Conservation (phyloP, 2,888 invertebrate genomes). For the Tubulanus polymorphus region DNA sequence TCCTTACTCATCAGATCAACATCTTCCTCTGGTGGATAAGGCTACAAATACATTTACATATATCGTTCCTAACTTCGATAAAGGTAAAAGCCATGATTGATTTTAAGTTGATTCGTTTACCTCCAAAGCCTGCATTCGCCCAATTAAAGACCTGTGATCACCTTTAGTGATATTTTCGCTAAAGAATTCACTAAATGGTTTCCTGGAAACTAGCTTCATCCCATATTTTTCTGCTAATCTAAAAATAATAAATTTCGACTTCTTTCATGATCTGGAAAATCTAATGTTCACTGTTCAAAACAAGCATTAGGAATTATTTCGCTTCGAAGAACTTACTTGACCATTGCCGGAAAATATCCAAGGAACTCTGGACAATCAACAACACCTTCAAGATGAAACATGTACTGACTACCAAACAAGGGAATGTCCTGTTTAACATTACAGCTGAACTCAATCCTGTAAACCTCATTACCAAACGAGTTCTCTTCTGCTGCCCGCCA, state of each 20-base stretch:
- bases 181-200: slow-evolving; percentile 74
- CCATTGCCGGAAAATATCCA: slow-evolving; percentile 83
- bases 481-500: slow-evolving; percentile 29
- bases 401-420: slow-evolving; percentile 91
- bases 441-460: slow-evolving; percentile 52
- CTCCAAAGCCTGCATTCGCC: slow-evolving; percentile 65
- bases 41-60: slow-evolving; percentile 44
- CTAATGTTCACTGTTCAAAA: background rate
- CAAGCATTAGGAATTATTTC: background rate
- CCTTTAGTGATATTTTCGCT: slow-evolving; percentile 59
- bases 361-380: slow-evolving; percentile 99
- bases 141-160: slow-evolving; percentile 63
- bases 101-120: slow-evolving; percentile 23
- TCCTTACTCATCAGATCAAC: slow-evolving; percentile 56
- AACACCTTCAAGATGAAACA: slow-evolving; percentile 91
- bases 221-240: slow-evolving; percentile 58
- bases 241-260: slow-evolving; percentile 14
- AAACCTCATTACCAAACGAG: slow-evolving; percentile 57
- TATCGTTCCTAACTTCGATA: background rate
- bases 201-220: slow-evolving; percentile 55
- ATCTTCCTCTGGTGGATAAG: slow-evolving; percentile 66
- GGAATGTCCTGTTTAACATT: slow-evolving; percentile 57
- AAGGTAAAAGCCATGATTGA: background rate
- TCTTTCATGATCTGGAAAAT: background rate
- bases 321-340: slow-evolving; percentile 42